Evolutionary conservation across 2,888 invertebrate species (phyloP).

Genomic region (Scaptomyza tumidula): DNA sequence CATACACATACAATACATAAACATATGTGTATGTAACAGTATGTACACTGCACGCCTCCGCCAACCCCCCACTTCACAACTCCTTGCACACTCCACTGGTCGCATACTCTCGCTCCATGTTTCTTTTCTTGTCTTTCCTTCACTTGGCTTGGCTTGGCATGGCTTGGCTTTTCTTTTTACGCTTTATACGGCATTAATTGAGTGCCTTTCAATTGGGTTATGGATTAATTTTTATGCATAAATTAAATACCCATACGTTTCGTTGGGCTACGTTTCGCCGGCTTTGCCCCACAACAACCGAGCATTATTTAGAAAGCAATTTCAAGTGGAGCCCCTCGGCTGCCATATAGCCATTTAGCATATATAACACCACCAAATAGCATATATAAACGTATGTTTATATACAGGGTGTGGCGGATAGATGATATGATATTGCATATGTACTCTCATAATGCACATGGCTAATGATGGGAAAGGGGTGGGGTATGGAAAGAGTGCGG

Average conservation of each 20-base stretch:
- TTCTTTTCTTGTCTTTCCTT: conserved; percentile 54
- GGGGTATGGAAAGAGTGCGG: not conserved
- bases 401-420: conserved; percentile 56
- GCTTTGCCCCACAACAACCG: conserved; percentile 39
- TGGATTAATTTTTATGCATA: conserved; percentile 79
- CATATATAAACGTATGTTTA: conserved; percentile 5
- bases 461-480: not conserved
- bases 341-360: conserved; percentile 22
- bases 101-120: conserved; percentile 70
- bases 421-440: conserved; percentile 40
- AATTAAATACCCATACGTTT: conserved; percentile 73
- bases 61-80: conserved; percentile 25
- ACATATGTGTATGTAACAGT: not conserved
- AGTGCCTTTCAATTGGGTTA: conserved; percentile 79
- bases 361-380: conserved; percentile 25
- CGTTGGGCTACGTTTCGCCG: conserved; percentile 26
- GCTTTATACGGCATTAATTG: conserved; percentile 73
- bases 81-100: conserved; percentile 21
- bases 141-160: conserved; percentile 52
- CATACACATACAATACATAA: conserved; percentile 41
- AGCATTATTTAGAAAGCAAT: conserved; percentile 74
- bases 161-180: conserved; percentile 69
- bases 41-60: conserved; percentile 33
- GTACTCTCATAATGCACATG: not conserved
- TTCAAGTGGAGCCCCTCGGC: conserved; percentile 58